A percentile compares a stretch with the other conserved stretches of the same genome.
These are phyloP conservation scores for Gonatopus flavifemur DNA, from an alignment of 1,140 invertebrate genomes.

Conservation along the genomic window DNA sequence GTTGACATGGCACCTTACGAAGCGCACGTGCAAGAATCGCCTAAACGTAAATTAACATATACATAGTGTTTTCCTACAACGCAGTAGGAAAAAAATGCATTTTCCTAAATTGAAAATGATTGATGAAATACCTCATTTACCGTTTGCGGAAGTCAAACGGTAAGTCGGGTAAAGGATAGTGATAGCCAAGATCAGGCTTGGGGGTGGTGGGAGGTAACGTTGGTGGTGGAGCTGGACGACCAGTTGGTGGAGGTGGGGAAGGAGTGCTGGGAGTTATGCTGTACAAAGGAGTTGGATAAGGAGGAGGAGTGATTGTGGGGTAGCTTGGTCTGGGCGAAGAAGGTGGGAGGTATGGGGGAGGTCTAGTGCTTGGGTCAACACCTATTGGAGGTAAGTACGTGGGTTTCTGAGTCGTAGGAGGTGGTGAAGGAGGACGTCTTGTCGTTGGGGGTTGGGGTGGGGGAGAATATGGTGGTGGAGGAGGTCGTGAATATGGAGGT, in stretches of 20 bases:
- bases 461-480: neutral
- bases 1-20: conserved; percentile 13
- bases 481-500: conserved; percentile 6
- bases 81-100: too few relatives aligned
- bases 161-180: conserved; percentile 49
- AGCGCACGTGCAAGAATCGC: conserved; percentile 1
- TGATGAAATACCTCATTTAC: conserved; percentile 21
- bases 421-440: neutral
- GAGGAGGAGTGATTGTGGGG: conserved; percentile 36
- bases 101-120: too few relatives aligned
- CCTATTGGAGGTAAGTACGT: conserved; percentile 1
- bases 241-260: conserved; percentile 30
- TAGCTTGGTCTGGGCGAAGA: conserved; percentile 36
- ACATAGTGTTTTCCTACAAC: too few relatives aligned
- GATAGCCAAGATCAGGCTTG: conserved; percentile 41
- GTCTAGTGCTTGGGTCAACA: conserved; percentile 26
- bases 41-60: neutral
- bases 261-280: conserved; percentile 39
- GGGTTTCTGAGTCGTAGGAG: neutral
- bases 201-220: conserved; percentile 45
- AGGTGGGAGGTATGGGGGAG: conserved; percentile 43
- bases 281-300: conserved; percentile 40
- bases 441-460: conserved; percentile 12
- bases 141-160: conserved; percentile 45
- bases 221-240: conserved; percentile 34